Base-by-base conservation (phyloP, 2,888 invertebrate genomes). In the Cheilosia urbana region DNA sequence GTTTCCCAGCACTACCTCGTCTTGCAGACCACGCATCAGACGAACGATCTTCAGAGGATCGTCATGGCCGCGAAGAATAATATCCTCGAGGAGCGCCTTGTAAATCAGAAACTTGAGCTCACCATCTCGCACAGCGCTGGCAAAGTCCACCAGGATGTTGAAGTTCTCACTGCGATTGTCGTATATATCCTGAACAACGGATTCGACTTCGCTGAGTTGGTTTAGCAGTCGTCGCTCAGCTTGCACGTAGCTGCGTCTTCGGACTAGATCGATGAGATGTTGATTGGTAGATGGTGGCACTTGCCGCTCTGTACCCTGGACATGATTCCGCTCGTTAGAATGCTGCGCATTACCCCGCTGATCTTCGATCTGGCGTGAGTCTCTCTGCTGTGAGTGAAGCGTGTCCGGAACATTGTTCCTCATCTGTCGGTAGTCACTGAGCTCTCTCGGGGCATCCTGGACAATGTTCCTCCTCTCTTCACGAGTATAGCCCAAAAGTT, bases 1-100 rank as follows among this genome's bases (percentile, higher is more conserved):
- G 40, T 51, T 85, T 2, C 45, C 49, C 6, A 37, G 37, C 0
- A 85, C 71, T 2, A 85, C 77, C 30, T 85, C 85, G 19, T 85
- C 81, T 7, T 85, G 85, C 5, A 85, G 37, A 9, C 85, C 85
- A 6, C 76, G 81, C 13, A 72, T 81, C 4, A 85, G 45, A 3
- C 85, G 85, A 6, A 77, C 47, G 4, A 81, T 76, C 24, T 72
- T 81, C 11, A 85, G 17, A 0, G 85, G 85, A 2, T 85, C 72
- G 51, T 85, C 85, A 21, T 85, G 85, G 4, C 76, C 72, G 2
- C 47, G 66, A 2, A 66, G 55, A 13, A 85, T 72, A 27, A 81
- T n/a, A 30, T 85, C 81, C 19, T 80, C 81, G 1, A 85, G 72
- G 2, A 81, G 49, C 6, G 34, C 30, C 45, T 81, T 85, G 72